Evolutionary conservation across 1,140 invertebrate genomes (phyloP).

Genomic region (Acromyrmex charruanus): DNA sequence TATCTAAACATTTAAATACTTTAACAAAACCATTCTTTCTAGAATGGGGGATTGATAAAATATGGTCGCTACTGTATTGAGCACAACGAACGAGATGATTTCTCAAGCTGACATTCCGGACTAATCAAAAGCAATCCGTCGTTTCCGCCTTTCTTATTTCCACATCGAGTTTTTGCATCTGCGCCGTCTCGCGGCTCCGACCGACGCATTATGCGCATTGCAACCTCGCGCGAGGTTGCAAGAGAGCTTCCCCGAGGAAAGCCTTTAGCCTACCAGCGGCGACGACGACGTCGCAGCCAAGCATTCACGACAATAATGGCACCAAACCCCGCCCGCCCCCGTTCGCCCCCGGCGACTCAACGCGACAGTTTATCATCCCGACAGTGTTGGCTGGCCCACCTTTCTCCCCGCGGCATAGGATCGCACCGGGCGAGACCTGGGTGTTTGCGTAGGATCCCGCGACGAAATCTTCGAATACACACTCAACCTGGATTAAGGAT

Average conservation of each 20-base stretch:
- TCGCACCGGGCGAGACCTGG: conserved; percentile 54
- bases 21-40: neutral
- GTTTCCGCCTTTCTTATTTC: conserved; percentile 11
- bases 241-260: conserved; percentile 17
- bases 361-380: conserved; percentile 61
- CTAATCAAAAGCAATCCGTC: neutral
- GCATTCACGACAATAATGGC: conserved; percentile 56
- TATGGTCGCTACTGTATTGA: neutral
- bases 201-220: conserved; percentile 22
- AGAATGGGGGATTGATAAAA: neutral
- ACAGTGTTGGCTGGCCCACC: conserved; percentile 46
- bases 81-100: neutral
- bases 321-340: neutral
- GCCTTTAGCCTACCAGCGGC: neutral
- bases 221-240: neutral
- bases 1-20: too few species aligned
- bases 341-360: conserved; percentile 29
- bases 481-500: conserved; percentile 61
- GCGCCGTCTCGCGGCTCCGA: neutral
- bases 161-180: conserved; percentile 32
- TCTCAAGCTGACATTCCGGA: conserved; percentile 35
- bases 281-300: conserved; percentile 27
- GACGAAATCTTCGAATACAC: conserved; percentile 34
- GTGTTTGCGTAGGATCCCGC: conserved; percentile 62
- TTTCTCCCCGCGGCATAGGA: conserved; percentile 55